A percentile compares a stretch with the other conserved stretches of the same genome.
These are phyloP conservation scores for Acipenser transmontanus DNA, from an alignment of 2,797 vertebrate genomes.

Conservation along the genomic window DNA sequence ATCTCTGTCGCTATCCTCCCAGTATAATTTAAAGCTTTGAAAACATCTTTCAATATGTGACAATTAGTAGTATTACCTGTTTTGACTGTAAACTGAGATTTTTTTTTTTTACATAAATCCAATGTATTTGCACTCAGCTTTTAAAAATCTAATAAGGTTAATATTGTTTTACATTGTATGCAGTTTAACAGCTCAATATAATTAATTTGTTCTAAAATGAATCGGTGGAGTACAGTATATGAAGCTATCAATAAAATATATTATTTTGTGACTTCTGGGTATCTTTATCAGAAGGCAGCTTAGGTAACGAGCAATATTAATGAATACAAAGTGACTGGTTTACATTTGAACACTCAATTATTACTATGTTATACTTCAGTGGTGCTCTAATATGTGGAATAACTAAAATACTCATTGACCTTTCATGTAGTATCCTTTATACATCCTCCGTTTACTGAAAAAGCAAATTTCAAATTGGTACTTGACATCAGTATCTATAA, in stretches of 20 bases:
- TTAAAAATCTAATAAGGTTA: slow-evolving; percentile 21
- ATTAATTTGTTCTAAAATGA: slow-evolving; percentile 26
- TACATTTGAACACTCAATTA: too few relatives aligned
- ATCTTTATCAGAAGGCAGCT: too few relatives aligned
- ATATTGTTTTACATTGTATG: slow-evolving; percentile 18
- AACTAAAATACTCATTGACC: too few relatives aligned
- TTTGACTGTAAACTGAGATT: slow-evolving; percentile 6
- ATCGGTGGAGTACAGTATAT: slow-evolving; percentile 18
- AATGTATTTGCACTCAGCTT: background rate
- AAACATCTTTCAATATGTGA: background rate
- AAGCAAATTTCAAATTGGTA: too few relatives aligned
- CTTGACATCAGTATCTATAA: too few relatives aligned
- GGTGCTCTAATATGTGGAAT: too few relatives aligned
- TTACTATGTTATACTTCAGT: too few relatives aligned
- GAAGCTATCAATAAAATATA: slow-evolving; percentile 13
- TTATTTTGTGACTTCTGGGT: background rate
- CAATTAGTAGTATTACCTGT: slow-evolving; percentile 4
- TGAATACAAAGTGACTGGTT: too few relatives aligned
- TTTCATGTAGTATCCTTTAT: too few relatives aligned
- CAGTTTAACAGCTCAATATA: slow-evolving; percentile 14
- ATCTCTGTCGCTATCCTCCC: slow-evolving; percentile 11
- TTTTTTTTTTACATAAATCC: slow-evolving; percentile 5
- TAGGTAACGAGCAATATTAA: too few relatives aligned
- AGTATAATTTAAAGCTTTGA: slow-evolving; percentile 3
- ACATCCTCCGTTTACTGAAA: too few relatives aligned